Evolutionary conservation across 2,888 invertebrate genomes (phyloP).

Genomic region (Autographa pulchrina): DNA sequence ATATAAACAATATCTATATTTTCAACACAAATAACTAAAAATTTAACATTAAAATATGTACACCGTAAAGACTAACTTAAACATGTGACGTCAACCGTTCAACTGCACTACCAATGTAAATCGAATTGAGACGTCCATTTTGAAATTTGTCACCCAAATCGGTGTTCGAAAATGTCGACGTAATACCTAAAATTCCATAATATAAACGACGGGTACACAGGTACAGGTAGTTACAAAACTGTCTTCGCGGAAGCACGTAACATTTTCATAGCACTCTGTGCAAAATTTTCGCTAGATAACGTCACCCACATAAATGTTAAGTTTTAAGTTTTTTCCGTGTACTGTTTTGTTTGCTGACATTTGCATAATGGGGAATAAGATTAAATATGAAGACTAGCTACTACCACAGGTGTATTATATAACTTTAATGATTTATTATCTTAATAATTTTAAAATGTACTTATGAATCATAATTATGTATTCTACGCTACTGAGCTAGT

Average conservation of each 20-base stretch:
- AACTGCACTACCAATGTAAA: constrained; percentile 36
- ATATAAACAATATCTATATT: too few species aligned
- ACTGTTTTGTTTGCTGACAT: constrained; percentile 43
- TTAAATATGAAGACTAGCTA: constrained; percentile 18
- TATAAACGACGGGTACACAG: constrained; percentile 66
- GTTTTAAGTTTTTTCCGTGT: constrained; percentile 58
- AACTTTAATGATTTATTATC: too few species aligned
- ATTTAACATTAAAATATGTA: not conserved
- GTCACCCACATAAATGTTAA: constrained; percentile 66
- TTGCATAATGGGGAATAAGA: constrained; percentile 41
- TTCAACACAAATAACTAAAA: not conserved
- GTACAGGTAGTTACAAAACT: constrained; percentile 70
- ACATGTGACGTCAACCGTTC: constrained; percentile 27
- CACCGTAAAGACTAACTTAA: not conserved
- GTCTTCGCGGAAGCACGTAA: constrained; percentile 71
- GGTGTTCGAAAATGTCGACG: constrained; percentile 47
- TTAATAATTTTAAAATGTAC: not conserved
- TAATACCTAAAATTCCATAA: constrained; percentile 56
- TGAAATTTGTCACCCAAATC: constrained; percentile 55
- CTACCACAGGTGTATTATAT: too few species aligned
- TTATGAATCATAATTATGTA: too few species aligned
- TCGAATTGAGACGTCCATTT: constrained; percentile 46
- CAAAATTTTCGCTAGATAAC: constrained; percentile 71
- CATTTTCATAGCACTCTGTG: constrained; percentile 68
- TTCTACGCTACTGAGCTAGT: too few species aligned